Evolutionary conservation across 2,113 vertebrate genomes (phyloP).

Genomic region (Brachirus orientalis): DNA sequence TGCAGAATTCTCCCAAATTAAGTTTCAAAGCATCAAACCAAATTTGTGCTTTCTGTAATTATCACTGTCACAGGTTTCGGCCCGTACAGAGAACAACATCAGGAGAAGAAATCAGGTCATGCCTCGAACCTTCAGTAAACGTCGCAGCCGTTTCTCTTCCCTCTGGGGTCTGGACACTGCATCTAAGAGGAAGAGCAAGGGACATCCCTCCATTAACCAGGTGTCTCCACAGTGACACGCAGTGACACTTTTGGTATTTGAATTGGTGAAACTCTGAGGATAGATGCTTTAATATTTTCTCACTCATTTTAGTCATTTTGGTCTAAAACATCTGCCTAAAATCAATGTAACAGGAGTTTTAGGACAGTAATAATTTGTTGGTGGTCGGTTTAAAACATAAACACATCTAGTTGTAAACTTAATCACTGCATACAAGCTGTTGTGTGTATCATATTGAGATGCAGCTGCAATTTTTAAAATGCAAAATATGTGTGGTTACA

Average conservation of each 20-base stretch:
- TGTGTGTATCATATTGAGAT: not conserved
- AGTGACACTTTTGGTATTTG: too few species aligned
- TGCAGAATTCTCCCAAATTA: too few species aligned
- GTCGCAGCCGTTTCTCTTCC: constrained; percentile 95
- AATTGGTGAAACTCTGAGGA: not conserved
- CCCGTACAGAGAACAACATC: constrained; percentile 88
- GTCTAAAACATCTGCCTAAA: not conserved
- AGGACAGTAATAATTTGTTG: too few species aligned
- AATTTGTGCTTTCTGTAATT: not conserved
- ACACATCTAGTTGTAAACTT: not conserved
- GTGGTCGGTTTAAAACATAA: not conserved
- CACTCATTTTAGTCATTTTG: too few species aligned
- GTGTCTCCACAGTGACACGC: constrained; percentile 64
- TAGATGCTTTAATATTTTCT: not conserved
- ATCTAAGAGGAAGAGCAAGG: constrained; percentile 92
- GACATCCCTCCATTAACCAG: constrained; percentile 93
- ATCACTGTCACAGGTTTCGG: constrained; percentile 85
- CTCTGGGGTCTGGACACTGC: constrained; percentile 96
- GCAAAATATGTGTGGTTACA: constrained; percentile 62
- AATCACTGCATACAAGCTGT: not conserved
- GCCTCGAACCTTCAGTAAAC: constrained; percentile 92
- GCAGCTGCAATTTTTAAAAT: not conserved
- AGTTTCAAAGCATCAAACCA: not conserved
- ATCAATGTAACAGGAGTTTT: not conserved
- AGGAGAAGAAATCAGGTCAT: constrained; percentile 89